Conservation (phyloP, 2,888 invertebrate genomes). For the Cosmia trapezina region DNA sequence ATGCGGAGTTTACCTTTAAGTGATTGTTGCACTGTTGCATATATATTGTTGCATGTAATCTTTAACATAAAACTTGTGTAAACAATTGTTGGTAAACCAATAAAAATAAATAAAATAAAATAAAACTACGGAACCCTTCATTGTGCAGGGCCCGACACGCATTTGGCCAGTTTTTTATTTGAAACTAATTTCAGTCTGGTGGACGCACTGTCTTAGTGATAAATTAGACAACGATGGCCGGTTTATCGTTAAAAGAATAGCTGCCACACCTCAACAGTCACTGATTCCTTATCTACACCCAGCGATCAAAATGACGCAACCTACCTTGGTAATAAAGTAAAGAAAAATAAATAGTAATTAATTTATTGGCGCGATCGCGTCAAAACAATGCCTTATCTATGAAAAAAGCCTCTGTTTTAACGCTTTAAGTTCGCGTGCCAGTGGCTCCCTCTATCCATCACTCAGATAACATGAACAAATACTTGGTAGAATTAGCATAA, state of each 20-base stretch:
- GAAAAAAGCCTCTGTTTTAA: constrained; percentile 60
- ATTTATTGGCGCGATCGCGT: constrained; percentile 60
- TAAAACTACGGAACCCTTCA: too few species aligned
- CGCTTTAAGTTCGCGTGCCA: constrained; percentile 75
- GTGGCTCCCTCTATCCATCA: constrained; percentile 82
- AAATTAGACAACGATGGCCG: neutral
- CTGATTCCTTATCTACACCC: constrained; percentile 28
- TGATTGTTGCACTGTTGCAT: too few species aligned
- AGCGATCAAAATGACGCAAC: constrained; percentile 52
- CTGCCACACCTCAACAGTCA: constrained; percentile 30
- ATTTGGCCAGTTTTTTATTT: too few species aligned
- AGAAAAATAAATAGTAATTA: constrained; percentile 60
- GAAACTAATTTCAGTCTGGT: neutral
- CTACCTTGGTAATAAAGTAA: constrained; percentile 44
- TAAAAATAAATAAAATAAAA: too few species aligned
- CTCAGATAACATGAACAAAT: constrained; percentile 82
- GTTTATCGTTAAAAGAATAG: constrained; percentile 23
- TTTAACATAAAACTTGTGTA: too few species aligned
- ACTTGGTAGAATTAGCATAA: constrained; percentile 81
- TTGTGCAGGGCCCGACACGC: too few species aligned
- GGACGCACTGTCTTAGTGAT: neutral
- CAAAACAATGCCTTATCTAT: constrained; percentile 63
- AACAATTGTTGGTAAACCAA: too few species aligned
- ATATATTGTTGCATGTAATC: too few species aligned
- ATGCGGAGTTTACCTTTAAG: too few species aligned